Evolutionary conservation across 2,797 vertebrate genomes (phyloP).

Genomic region (Aphelocoma californica): DNA sequence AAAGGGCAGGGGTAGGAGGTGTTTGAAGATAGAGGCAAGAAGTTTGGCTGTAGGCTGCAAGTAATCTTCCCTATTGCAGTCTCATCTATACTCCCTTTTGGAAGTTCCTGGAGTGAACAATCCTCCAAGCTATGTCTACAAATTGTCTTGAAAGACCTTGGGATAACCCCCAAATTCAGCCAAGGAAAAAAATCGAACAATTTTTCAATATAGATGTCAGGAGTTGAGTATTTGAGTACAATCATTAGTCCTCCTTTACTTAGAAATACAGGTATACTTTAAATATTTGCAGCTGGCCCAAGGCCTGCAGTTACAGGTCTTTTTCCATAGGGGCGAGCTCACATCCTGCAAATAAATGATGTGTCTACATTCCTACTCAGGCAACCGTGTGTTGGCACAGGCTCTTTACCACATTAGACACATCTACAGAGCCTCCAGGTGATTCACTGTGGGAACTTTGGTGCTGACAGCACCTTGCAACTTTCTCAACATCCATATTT

Average conservation of each 20-base stretch:
- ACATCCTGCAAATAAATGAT: not conserved
- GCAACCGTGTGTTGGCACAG: not conserved
- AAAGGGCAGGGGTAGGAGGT: not conserved
- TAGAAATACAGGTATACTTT: not conserved
- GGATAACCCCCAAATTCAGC: not conserved
- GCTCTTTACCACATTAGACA: not conserved
- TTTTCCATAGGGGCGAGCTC: not conserved
- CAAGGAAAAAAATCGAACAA: not conserved
- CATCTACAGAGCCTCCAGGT: not conserved
- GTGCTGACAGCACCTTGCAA: not conserved
- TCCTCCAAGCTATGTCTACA: not conserved
- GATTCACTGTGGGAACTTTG: not conserved
- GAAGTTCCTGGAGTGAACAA: not conserved
- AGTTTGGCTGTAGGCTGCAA: not conserved
- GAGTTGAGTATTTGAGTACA: not conserved
- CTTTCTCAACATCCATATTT: not conserved
- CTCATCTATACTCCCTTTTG: not conserved
- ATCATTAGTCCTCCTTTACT: not conserved
- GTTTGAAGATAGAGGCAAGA: not conserved
- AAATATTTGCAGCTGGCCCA: not conserved
- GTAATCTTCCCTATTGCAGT: not conserved
- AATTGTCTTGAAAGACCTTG: not conserved
- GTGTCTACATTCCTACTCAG: not conserved
- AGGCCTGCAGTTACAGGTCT: not conserved
- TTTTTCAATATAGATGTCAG: not conserved